Evolutionary conservation across 2,888 invertebrate species (phyloP).

Genomic region (Habroteleia sp.): DNA sequence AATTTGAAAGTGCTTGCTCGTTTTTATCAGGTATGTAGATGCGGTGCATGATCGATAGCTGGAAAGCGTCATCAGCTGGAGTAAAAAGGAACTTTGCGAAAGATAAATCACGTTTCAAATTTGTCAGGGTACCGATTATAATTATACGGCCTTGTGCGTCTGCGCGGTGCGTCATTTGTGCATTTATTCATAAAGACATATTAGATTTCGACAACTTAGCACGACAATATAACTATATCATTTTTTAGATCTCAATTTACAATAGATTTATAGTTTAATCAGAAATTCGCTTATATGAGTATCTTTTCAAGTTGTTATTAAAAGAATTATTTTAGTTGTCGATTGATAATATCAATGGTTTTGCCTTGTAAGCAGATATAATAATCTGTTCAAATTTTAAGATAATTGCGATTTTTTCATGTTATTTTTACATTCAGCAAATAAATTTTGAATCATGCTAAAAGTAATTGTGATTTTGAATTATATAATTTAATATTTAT

Average conservation of each 20-base stretch:
- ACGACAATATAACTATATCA: too few relatives aligned
- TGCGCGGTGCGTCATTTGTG: constrained; percentile 33
- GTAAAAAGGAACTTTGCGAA: constrained; percentile 49
- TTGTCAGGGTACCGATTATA: constrained; percentile 59
- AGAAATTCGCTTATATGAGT: too few relatives aligned
- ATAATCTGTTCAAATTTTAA: too few relatives aligned
- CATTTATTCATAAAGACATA: constrained; percentile 44
- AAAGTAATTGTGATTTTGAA: too few relatives aligned
- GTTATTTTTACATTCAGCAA: too few relatives aligned
- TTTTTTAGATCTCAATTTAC: too few relatives aligned
- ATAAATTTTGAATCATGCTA: too few relatives aligned
- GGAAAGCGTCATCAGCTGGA: constrained; percentile 39
- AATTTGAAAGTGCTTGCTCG: constrained; percentile 31
- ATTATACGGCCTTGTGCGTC: constrained; percentile 37
- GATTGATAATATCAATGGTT: constrained; percentile 6
- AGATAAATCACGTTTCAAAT: constrained; percentile 60
- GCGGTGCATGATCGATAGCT: constrained; percentile 52
- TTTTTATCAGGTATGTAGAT: constrained; percentile 57
- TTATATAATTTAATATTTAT: too few relatives aligned
- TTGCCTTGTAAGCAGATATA: too few relatives aligned
- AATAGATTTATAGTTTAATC: too few relatives aligned
- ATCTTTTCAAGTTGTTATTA: too few relatives aligned
- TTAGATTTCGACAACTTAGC: constrained; percentile 37
- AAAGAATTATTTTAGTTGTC: constrained; percentile 18
- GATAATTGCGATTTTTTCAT: too few relatives aligned